A percentile compares a stretch with the other conserved stretches of the same genome.
Conservation (phyloP, 2,888 invertebrate species). For the Eupithecia subumbrata region DNA sequence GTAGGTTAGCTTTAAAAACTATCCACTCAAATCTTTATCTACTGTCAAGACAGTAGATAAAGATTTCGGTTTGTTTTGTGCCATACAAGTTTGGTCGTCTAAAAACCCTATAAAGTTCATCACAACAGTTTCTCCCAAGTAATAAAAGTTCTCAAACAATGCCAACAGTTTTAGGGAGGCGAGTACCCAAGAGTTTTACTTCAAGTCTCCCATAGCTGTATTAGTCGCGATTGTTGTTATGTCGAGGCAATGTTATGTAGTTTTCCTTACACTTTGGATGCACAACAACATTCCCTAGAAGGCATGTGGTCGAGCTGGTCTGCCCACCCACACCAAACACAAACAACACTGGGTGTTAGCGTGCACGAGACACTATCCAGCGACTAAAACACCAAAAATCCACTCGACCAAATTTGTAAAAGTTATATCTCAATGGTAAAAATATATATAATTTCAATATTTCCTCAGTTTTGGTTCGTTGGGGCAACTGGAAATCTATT, state of each 20-base stretch:
- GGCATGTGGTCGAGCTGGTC: conserved; percentile 66
- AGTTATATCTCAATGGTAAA: not conserved
- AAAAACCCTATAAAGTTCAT: too few relatives aligned
- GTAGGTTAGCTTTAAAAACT: not conserved
- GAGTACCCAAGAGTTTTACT: not conserved
- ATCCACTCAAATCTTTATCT: not conserved
- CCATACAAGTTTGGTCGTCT: too few relatives aligned
- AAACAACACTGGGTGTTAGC: conserved; percentile 44
- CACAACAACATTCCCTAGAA: conserved; percentile 77
- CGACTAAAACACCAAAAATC: not conserved
- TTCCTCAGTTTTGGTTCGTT: not conserved
- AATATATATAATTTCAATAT: not conserved
- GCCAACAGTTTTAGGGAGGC: not conserved
- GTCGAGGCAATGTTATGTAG: conserved; percentile 46
- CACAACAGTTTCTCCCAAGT: too few relatives aligned
- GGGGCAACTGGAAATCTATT: too few relatives aligned
- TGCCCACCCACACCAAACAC: conserved; percentile 60
- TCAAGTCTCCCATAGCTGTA: conserved; percentile 11
- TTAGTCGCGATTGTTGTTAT: conserved; percentile 23
- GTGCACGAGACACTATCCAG: conserved; percentile 37
- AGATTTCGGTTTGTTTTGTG: too few relatives aligned
- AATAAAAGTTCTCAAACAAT: too few relatives aligned
- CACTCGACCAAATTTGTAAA: not conserved
- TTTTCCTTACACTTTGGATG: conserved; percentile 67
- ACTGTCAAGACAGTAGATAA: not conserved